phyloP scores from a whole-genome alignment of 2,113 vertebrate species.

The Brienomyrus longianalis region DNA sequence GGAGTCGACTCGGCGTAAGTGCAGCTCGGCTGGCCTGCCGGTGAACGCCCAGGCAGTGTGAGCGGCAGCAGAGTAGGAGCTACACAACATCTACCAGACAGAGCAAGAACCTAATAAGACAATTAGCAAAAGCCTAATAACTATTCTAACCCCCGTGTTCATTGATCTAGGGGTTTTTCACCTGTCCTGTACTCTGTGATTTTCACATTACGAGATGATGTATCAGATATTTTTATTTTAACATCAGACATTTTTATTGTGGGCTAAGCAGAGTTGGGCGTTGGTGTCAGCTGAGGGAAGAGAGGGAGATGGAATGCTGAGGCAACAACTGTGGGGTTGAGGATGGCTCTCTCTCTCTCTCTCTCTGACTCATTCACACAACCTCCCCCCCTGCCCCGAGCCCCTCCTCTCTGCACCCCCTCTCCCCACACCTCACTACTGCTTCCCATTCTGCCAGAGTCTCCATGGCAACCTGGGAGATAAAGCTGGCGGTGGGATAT shows the following conservation, averaged over 20 bases:
- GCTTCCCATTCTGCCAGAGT: neutral
- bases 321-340: neutral
- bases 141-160: neutral
- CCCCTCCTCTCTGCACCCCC: neutral
- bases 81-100: neutral
- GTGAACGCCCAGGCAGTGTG: neutral
- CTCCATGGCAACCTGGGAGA: neutral
- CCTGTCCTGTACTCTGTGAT: neutral
- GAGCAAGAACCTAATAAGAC: neutral
- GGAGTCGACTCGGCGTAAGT: neutral
- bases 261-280: neutral
- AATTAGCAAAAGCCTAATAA: too few relatives aligned
- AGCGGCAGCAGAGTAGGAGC: neutral
- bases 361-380: neutral
- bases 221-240: neutral
- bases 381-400: neutral
- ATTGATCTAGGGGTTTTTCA: neutral
- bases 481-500: neutral
- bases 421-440: neutral
- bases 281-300: neutral
- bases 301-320: neutral
- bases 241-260: neutral
- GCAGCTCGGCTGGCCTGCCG: too few relatives aligned
- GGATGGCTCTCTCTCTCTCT: neutral
- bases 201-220: neutral